Base-by-base conservation (phyloP, 2,797 vertebrate genomes). In the Xiphorhynchus erythropygius region DNA sequence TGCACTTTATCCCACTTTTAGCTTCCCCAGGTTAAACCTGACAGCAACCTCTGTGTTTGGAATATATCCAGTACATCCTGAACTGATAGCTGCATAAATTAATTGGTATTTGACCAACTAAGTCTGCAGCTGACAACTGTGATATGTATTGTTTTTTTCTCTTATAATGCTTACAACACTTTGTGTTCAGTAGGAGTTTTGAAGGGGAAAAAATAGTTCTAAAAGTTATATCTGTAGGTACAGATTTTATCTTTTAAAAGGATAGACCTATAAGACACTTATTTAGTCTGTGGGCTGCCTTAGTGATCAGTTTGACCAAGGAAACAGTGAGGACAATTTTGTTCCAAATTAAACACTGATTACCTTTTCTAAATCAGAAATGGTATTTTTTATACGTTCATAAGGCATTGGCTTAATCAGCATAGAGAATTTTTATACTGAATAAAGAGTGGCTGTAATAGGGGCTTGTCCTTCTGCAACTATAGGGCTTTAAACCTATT, bases 81-180 rank as follows among this genome's bases (percentile, higher is more conserved):
- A 73, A 77, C 27, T 95, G 81, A 89, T 53, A 89, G 53, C 71
- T 74, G 49, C 75, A 80, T 84, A 82, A 92, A 90, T 94, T 89
- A 84, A 82, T 89, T 91, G 52, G 37, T 84, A 19, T 95, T 95
- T 93, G 83, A 80, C 80, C 91, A 86, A 14, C 74, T 76, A 84
- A 88, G 14, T 52, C 83, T 90, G 60, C 41, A 94, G 18, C 81
- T 91, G 67, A 93, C 59, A 79, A 68, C 80, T 79, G 33, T 81
- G 60, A 78, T 75, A 79, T 24, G 7, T 67, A 76, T 27, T 69
- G 83, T 56, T 84, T 78, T n/a, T 35, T 53, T 46, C 19, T 73
- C 30, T 90, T 63, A 11, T 22, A 84, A 57, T 77, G 70, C 24
- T 91, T 90, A 82, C 23, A 85, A 68, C 32, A 50, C 18, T 57